phyloP scores from a whole-genome alignment of 2,113 vertebrate genomes.

The Sinocyclocheilus rhinocerous region DNA sequence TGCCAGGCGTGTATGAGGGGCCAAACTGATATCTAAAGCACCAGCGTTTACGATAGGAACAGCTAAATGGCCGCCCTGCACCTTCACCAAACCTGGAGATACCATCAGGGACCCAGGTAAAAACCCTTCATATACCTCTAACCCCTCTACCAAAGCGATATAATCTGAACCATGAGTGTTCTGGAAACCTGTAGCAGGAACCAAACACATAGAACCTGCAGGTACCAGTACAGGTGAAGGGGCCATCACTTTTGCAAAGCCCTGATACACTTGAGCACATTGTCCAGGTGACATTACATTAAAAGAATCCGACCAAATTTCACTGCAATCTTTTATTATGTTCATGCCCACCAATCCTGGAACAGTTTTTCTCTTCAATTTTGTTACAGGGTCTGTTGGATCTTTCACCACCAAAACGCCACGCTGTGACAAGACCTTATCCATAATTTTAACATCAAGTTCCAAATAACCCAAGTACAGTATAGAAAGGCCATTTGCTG shows the following conservation, averaged over 20 bases:
- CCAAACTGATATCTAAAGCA: neutral
- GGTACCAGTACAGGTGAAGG: neutral
- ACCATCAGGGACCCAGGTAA: neutral
- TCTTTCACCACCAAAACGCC: neutral
- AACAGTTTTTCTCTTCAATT: neutral
- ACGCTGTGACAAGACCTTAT: neutral
- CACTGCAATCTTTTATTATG: neutral
- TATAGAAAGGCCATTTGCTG: neutral
- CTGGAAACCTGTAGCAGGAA: neutral
- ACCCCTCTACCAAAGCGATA: too few relatives aligned
- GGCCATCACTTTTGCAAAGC: neutral
- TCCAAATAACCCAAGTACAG: neutral
- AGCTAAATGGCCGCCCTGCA: neutral
- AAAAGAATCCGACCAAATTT: neutral
- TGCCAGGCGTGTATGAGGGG: neutral
- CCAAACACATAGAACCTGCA: neutral
- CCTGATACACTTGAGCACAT: neutral
- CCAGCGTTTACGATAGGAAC: neutral
- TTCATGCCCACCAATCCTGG: neutral
- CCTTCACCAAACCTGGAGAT: neutral
- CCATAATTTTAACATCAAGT: neutral
- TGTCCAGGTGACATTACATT: neutral
- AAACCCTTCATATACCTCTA: neutral
- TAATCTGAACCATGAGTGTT: too few relatives aligned
- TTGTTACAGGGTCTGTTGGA: neutral